phyloP scores from a whole-genome alignment of 2,888 invertebrate genomes.

The Leptinotarsa juncta region DNA sequence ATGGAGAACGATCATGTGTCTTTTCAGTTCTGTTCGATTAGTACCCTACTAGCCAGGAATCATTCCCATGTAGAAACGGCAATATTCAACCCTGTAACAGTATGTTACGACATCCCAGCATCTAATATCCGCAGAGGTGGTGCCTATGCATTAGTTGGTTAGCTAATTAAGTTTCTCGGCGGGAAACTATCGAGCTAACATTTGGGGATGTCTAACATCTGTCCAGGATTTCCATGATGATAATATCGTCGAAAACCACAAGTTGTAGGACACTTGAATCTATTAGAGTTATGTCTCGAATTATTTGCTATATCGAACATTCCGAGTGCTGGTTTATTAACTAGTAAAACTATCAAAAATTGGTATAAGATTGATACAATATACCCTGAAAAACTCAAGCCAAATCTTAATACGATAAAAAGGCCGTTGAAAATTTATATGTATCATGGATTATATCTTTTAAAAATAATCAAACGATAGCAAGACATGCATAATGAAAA shows the following conservation, averaged over 20 bases:
- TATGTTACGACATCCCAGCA: slow-evolving; percentile 6
- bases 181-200: slow-evolving; percentile 8
- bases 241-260: background rate
- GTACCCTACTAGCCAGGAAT: background rate
- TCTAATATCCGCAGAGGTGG: slow-evolving; percentile 12
- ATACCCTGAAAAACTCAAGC: too few species aligned
- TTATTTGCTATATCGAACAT: background rate
- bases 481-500: too few species aligned
- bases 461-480: too few species aligned
- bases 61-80: background rate
- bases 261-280: background rate
- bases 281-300: too few species aligned
- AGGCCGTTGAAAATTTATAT: too few species aligned
- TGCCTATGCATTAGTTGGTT: background rate
- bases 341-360: too few species aligned
- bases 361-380: too few species aligned
- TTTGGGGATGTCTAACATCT: slow-evolving; percentile 4
- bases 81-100: background rate
- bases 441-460: too few species aligned
- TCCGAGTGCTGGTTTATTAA: background rate
- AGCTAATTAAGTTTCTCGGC: slow-evolving; percentile 18
- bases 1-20: too few species aligned
- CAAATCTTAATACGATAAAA: too few species aligned
- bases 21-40: background rate
- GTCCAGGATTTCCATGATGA: background rate